Percentiles rank a stretch among this genome's conserved stretches.
phyloP scores from a whole-genome alignment of 64 coral and sea anemone species.

The Montipora cactus region DNA sequence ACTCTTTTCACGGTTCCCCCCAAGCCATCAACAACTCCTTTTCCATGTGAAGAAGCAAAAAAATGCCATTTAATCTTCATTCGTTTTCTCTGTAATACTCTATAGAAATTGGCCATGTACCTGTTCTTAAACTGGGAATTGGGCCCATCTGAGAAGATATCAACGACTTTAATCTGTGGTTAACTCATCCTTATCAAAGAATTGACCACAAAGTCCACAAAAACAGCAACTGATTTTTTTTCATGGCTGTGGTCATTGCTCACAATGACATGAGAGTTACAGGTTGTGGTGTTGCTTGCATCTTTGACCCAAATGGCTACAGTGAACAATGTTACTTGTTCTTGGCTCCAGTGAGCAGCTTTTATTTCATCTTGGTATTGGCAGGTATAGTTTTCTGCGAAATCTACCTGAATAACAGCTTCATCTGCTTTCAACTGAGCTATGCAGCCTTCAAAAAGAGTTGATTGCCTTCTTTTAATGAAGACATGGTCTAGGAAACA shows the following conservation, averaged over 20 bases:
- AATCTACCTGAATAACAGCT: slow-evolving; percentile 61
- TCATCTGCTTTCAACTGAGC: slow-evolving; percentile 18
- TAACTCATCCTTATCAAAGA: no score
- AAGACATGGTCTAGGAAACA: slow-evolving; percentile 66
- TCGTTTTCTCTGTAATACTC: not conserved
- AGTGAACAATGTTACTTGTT: slow-evolving; percentile 24
- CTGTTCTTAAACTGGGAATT: slow-evolving; percentile 46
- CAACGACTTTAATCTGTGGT: no score
- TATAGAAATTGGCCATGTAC: slow-evolving; percentile 26
- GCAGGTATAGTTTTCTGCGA: slow-evolving; percentile 55
- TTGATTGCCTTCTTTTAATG: slow-evolving; percentile 61
- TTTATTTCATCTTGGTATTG: slow-evolving; percentile 23
- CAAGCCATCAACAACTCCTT: slow-evolving; percentile 52
- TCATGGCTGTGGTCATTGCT: slow-evolving; percentile 28
- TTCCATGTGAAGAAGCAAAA: slow-evolving; percentile 69
- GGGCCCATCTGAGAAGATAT: no score
- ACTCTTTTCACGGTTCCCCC: slow-evolving; percentile 39
- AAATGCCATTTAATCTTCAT: slow-evolving; percentile 38
- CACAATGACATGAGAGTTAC: slow-evolving; percentile 35
- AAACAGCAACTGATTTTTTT: slow-evolving; percentile 31
- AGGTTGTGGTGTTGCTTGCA: not conserved
- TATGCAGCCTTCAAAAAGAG: slow-evolving; percentile 50
- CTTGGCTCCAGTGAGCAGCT: slow-evolving; percentile 33
- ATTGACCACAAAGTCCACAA: not conserved
- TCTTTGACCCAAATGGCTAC: slow-evolving; percentile 45